These are phyloP conservation scores for Polyommatus iphigenia DNA, from an alignment of 2,888 invertebrate species.

Conservation along the genomic window DNA sequence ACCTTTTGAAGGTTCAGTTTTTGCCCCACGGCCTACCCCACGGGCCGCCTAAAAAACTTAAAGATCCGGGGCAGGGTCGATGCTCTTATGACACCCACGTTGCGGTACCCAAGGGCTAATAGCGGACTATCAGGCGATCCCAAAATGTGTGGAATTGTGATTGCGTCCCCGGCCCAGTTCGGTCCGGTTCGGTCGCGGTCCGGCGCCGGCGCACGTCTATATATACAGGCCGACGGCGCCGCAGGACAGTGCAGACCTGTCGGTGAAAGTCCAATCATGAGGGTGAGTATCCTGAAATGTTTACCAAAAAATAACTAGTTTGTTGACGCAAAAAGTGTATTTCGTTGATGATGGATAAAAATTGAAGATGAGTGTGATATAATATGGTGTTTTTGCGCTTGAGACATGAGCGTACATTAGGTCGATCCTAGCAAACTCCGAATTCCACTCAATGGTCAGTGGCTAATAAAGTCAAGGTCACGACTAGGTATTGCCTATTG, in stretches of 20 bases:
- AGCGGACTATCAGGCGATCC: neutral
- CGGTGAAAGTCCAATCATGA: constrained; percentile 48
- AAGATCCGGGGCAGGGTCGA: too few relatives aligned
- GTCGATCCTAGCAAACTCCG: too few relatives aligned
- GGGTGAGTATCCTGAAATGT: constrained; percentile 48
- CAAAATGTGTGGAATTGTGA: constrained; percentile 1
- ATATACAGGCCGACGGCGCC: constrained; percentile 46
- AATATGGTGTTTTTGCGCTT: too few relatives aligned
- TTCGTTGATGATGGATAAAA: neutral
- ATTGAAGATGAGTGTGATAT: too few relatives aligned
- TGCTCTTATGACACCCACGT: neutral
- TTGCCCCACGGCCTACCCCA: too few relatives aligned
- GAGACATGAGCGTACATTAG: too few relatives aligned
- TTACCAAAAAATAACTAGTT: neutral
- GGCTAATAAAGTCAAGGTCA: too few relatives aligned
- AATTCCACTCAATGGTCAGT: too few relatives aligned
- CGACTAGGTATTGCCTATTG: too few relatives aligned
- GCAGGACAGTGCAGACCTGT: constrained; percentile 44
- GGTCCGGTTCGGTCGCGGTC: constrained; percentile 50
- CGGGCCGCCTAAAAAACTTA: too few relatives aligned
- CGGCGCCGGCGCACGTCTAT: constrained; percentile 48
- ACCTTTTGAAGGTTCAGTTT: too few relatives aligned
- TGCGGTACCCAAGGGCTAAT: neutral
- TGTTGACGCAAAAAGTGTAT: neutral
- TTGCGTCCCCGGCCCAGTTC: constrained; percentile 29